phyloP scores from a whole-genome alignment of 2,888 invertebrate species.

The Diploptera punctata region DNA sequence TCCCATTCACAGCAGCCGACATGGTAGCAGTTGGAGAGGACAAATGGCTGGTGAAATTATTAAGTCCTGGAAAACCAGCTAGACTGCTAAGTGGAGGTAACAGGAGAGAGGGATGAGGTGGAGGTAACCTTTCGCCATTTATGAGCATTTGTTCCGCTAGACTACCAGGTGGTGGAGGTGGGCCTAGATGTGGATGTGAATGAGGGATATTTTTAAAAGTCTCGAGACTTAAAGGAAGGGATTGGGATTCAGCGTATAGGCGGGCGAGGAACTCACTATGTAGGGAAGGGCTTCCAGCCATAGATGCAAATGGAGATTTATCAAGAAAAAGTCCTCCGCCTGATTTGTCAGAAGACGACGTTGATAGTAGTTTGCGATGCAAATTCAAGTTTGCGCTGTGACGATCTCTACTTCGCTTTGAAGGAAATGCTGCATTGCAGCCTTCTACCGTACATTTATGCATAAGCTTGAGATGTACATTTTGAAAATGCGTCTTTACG shows the following conservation, averaged over 20 bases:
- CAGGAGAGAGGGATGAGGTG: conserved; percentile 53
- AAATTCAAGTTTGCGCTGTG: conserved; percentile 92
- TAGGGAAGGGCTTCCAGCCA: conserved; percentile 63
- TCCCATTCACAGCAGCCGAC: conserved; percentile 23
- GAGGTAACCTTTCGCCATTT: conserved; percentile 59
- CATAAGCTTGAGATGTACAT: conserved; percentile 93
- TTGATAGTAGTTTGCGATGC: conserved; percentile 86
- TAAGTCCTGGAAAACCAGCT: conserved; percentile 61
- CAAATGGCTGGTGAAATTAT: conserved; percentile 51
- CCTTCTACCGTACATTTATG: conserved; percentile 95
- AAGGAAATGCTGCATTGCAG: conserved; percentile 93
- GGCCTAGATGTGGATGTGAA: conserved; percentile 39
- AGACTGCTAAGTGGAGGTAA: conserved; percentile 63
- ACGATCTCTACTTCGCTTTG: conserved; percentile 89
- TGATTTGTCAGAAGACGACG: conserved; percentile 63
- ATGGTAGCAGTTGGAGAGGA: background rate
- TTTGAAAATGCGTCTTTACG: conserved; percentile 94
- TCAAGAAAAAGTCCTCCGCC: conserved; percentile 56
- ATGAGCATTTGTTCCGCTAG: conserved; percentile 58
- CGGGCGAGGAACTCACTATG: conserved; percentile 82
- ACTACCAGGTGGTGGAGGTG: conserved; percentile 56
- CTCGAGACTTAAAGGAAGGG: conserved; percentile 62
- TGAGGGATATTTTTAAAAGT: conserved; percentile 66
- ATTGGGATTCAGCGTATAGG: conserved; percentile 72
- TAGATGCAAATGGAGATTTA: conserved; percentile 61